Evolutionary conservation across 2,113 vertebrate genomes (phyloP), one percentile per base, ranked within the genome.

Genomic region (Camelus bactrianus): DNA sequence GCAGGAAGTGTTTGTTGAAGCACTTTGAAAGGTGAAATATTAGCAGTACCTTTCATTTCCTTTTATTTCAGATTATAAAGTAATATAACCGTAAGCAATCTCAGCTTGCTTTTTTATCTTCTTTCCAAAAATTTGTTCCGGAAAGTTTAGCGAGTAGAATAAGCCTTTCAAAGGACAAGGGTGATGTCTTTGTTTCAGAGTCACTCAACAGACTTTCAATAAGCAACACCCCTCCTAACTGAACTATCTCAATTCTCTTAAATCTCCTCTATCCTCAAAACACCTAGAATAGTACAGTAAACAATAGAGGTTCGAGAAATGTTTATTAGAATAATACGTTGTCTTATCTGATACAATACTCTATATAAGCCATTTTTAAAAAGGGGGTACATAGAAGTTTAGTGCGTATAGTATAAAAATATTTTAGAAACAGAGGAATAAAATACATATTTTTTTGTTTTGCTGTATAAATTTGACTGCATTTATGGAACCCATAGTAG

Each of bases 211-310:
- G 81, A 88, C 9, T 56, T 81, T 56, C 54, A 30, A 46, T 77
- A 46, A 76, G n/a, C 28, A 60, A 10, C 22, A 83, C 70, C 30
- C 5, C 3, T 67, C 26, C 16, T 93, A 73, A 76, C 65, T 1
- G 15, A 64, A 56, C 26, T 85, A 30, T n/a, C 62, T 96, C 83
- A 89, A 85, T 82, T 85, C 19, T 92, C 86, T 86, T 32, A 77
- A 92, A n/a, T 79, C 13, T 85, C 22, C n/a, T 72, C 11, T 28
- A 24, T 38, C 79, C 12, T 94, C 10, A 56, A 72, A 88, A 93
- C 4, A 60, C 60, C 13, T 16, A 76, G 19, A 56, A 64, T 26
- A 56, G 30, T 56, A 2, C 35, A 89, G 58, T 82, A 94, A 92
- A 67, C 79, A 79, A 38, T 24, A 67, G 70, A 95, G 3, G 0